phyloP scores from a whole-genome alignment of 2,113 vertebrate species.

The Hystrix brachyura region DNA sequence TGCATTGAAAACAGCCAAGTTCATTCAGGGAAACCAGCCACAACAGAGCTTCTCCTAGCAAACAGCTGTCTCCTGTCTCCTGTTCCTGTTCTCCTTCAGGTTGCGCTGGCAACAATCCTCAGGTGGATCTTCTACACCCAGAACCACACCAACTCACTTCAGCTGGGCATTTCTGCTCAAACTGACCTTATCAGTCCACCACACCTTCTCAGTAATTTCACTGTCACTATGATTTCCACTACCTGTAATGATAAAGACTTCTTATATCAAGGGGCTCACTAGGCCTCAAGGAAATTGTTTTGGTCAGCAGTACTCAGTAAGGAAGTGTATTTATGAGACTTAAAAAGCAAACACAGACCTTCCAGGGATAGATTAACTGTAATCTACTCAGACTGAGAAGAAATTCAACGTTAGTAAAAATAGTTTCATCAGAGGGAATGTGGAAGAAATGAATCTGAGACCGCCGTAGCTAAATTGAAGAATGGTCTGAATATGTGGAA shows the following conservation, averaged over 20 bases:
- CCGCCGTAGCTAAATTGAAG: neutral
- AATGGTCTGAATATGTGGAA: neutral
- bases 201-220: constrained; percentile 29
- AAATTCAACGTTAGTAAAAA: constrained; percentile 19
- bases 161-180: too few relatives aligned
- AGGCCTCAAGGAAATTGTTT: neutral
- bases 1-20: too few relatives aligned
- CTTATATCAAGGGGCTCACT: neutral
- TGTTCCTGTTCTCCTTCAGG: too few relatives aligned
- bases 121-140: too few relatives aligned
- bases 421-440: neutral
- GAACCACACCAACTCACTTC: too few relatives aligned
- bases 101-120: too few relatives aligned
- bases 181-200: too few relatives aligned
- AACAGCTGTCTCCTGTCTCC: too few relatives aligned
- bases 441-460: neutral
- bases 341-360: constrained; percentile 41
- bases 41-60: too few relatives aligned
- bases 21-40: too few relatives aligned
- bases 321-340: neutral
- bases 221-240: neutral
- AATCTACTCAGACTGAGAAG: neutral
- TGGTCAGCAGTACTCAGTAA: neutral
- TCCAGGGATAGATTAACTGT: neutral
- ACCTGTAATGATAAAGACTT: neutral